Base-by-base conservation (phyloP, 2,113 vertebrate genomes). In the Pleuronectes platessa region DNA sequence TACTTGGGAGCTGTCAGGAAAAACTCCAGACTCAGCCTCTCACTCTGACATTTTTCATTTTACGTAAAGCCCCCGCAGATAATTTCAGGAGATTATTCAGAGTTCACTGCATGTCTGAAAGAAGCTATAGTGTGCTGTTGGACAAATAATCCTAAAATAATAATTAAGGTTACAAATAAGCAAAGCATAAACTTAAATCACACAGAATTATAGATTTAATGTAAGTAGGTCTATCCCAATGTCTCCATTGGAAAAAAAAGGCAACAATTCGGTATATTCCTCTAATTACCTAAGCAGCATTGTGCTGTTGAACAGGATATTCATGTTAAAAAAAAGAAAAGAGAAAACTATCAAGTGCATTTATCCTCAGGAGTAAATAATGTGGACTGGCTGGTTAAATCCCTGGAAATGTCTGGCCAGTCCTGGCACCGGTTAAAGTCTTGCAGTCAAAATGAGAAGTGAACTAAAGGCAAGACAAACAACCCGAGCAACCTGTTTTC, bases 381-480 rank as follows among this genome's bases (percentile, higher is more conserved):
- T 86, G 37, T 61, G 63, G n/a, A 26, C 63, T 78, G 58, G 53
- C 79, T 76, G 54, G 58, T 14, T 76, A 78, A 88, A 84, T 76
- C 70, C 26, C 65, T 71, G 61, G 67, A 79, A 75, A 83, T 23
- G 37, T 76, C 79, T 69, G 21, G 45, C 61, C 74, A 24, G 68
- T 78, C 49, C 49, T 85, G 82, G 82, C 90, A 78, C 66, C 54
- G 74, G 54, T 76, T 71, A 24, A 79, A 76, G 70, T 67, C 76
- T 80, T 61, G 65, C 60, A 81, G 83, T 88, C 89, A 88, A 92
- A 92, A 91, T 82, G 89, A 77, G 69, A 86, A 87, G 79, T 55
- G 64, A 85, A 86, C 75, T 56, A 80, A 86, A 84, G 42, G 67
- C 74, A 88, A 86, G 60, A 86, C 82, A 86, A 90, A 91, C 81